Percentiles rank a stretch among this genome's conserved stretches.
phyloP scores from a whole-genome alignment of 2,113 vertebrate species.

The Phylloscopus trochilus region DNA sequence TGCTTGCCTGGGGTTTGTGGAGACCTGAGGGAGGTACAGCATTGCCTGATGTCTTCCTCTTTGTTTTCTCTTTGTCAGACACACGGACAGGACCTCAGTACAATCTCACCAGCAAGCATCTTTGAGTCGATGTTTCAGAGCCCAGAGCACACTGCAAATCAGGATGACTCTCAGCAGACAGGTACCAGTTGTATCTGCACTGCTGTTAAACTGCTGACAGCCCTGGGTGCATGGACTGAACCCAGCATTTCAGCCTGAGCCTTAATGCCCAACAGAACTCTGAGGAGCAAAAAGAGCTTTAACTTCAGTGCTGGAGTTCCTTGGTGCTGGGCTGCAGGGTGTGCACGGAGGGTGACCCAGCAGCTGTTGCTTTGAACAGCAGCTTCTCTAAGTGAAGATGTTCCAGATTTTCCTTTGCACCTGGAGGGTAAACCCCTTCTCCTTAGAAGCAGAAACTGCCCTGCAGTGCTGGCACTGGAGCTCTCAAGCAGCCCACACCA shows the following conservation, averaged over 20 bases:
- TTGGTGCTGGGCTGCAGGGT: not conserved
- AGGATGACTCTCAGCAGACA: constrained; percentile 82
- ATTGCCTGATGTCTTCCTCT: not conserved
- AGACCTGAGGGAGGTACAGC: not conserved
- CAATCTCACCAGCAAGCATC: constrained; percentile 88
- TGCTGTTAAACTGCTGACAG: not conserved
- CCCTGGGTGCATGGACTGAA: not conserved
- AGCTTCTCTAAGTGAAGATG: constrained; percentile 74
- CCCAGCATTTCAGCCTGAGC: not conserved
- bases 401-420: constrained; percentile 53
- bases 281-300: not conserved
- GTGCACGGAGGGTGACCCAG: not conserved
- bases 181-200: constrained; percentile 58
- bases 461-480: not conserved
- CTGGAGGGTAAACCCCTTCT: constrained; percentile 49
- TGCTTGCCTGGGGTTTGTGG: not conserved
- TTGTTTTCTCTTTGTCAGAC: constrained; percentile 63
- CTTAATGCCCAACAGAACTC: not conserved
- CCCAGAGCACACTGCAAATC: constrained; percentile 84
- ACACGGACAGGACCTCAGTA: constrained; percentile 88
- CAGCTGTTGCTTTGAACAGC: constrained; percentile 74
- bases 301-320: not conserved
- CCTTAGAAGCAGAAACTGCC: constrained; percentile 26
- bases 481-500: not conserved
- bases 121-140: constrained; percentile 98